Evolutionary conservation across 2,888 invertebrate genomes (phyloP).

Genomic region (Perithous albicinctus): DNA sequence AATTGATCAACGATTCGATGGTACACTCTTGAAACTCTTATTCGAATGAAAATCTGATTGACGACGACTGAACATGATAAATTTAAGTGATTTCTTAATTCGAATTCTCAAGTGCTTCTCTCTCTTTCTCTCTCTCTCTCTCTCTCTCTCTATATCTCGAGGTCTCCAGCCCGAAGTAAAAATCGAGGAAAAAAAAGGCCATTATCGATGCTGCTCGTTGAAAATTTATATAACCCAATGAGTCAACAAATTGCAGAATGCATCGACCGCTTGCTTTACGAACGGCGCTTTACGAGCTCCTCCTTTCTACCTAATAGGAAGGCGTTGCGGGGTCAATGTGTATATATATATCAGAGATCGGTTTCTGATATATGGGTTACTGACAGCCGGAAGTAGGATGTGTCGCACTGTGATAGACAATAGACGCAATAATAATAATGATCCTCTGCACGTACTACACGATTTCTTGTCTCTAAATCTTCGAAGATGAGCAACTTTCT

Average conservation of each 20-base stretch:
- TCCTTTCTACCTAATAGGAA: conserved; percentile 70
- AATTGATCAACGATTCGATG: no score
- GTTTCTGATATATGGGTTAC: conserved; percentile 28
- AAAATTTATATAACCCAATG: neutral
- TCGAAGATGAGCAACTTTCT: no score
- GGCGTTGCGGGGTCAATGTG: conserved; percentile 37
- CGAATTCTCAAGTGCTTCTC: no score
- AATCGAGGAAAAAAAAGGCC: neutral
- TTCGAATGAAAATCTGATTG: no score
- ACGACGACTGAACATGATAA: conserved; percentile 19
- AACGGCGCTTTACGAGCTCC: conserved; percentile 62
- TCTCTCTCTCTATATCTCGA: no score
- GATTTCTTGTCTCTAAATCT: no score
- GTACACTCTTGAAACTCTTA: no score
- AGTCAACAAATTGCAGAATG: neutral
- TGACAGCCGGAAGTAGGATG: neutral
- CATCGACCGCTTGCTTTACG: conserved; percentile 56
- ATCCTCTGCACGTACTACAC: no score
- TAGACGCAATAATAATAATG: no score
- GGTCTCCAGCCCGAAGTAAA: conserved; percentile 4
- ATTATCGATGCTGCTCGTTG: neutral
- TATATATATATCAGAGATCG: conserved; percentile 21
- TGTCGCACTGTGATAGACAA: neutral
- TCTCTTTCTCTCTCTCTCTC: no score
- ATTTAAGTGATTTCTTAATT: neutral